Evolutionary conservation across 2,888 invertebrate genomes (phyloP).

Genomic region (Tinea trinotella): DNA sequence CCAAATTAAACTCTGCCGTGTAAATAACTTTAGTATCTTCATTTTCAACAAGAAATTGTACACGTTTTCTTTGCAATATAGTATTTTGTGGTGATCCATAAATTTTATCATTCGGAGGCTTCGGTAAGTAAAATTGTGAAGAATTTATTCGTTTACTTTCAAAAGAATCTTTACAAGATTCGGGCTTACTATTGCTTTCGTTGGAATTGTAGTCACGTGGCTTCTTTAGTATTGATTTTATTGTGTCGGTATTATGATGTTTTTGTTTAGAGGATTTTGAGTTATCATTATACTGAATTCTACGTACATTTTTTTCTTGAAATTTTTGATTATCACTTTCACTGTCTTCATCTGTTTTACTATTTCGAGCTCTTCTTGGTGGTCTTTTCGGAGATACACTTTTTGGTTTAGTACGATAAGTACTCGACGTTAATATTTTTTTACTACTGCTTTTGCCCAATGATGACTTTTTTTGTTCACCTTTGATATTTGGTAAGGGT

Average conservation of each 20-base stretch:
- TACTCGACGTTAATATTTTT: conserved; percentile 37
- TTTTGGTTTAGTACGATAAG: conserved; percentile 57
- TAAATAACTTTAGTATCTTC: conserved; percentile 66
- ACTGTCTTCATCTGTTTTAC: conserved; percentile 61
- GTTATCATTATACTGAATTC: conserved; percentile 34
- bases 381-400: conserved; percentile 75
- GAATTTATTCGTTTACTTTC: conserved; percentile 46
- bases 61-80: conserved; percentile 74
- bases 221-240: conserved; percentile 75
- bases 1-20: conserved; percentile 61
- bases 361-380: conserved; percentile 68
- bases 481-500: conserved; percentile 60
- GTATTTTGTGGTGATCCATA: conserved; percentile 37
- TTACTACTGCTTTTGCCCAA: conserved; percentile 53
- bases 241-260: conserved; percentile 51
- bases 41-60: conserved; percentile 80
- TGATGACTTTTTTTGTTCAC: conserved; percentile 50
- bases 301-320: conserved; percentile 46
- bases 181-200: conserved; percentile 38
- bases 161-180: conserved; percentile 40
- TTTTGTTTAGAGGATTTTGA: conserved; percentile 43
- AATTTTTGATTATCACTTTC: conserved; percentile 62
- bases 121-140: conserved; percentile 77
- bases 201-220: conserved; percentile 55
- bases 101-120: conserved; percentile 54